Evolutionary conservation across 2,888 invertebrate species (phyloP).

Genomic region (Microctonus brassicae): DNA sequence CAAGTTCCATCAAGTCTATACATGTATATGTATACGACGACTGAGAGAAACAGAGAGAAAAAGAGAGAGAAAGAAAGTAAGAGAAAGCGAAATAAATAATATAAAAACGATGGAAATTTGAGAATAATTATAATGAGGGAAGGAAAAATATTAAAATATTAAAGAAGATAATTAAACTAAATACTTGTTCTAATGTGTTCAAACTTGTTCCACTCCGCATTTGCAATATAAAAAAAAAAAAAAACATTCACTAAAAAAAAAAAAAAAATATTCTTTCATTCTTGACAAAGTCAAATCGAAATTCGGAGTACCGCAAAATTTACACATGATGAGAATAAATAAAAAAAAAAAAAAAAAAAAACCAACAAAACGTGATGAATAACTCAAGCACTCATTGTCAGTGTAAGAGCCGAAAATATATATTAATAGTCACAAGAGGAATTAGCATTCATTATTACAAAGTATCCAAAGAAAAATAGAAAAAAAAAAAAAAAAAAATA

Average conservation of each 20-base stretch:
- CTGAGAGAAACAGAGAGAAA: conserved; percentile 19
- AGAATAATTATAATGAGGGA: too few species aligned
- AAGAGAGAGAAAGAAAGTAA: conserved; percentile 18
- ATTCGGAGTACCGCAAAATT: too few species aligned
- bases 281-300: too few species aligned
- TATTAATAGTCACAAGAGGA: background rate
- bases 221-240: too few species aligned
- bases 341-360: background rate
- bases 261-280: too few species aligned
- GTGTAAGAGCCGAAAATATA: background rate
- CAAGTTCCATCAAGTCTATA: conserved; percentile 36
- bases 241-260: too few species aligned
- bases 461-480: background rate
- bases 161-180: too few species aligned
- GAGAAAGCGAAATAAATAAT: background rate
- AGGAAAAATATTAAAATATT: too few species aligned
- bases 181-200: too few species aligned
- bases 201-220: too few species aligned
- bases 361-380: background rate
- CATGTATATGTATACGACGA: conserved; percentile 1
- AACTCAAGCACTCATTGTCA: background rate
- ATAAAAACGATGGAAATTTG: too few species aligned
- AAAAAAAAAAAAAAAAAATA: background rate
- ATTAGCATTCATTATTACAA: conserved; percentile 9
- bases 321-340: conserved; percentile 8